Evolutionary conservation across 2,797 vertebrate species (phyloP).

Genomic region (Crypturellus tataupa): DNA sequence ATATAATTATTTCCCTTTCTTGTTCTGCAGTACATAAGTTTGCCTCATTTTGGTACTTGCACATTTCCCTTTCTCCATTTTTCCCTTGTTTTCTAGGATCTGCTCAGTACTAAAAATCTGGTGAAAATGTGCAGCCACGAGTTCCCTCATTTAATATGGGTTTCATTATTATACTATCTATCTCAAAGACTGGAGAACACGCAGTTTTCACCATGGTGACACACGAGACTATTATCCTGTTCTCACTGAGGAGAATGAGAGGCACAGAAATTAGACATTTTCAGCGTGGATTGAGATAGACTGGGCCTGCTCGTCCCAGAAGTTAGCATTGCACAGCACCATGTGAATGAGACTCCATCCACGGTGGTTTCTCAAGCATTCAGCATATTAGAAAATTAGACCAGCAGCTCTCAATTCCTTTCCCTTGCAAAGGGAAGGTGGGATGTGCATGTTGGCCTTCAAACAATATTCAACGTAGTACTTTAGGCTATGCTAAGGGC

Average conservation of each 20-base stretch:
- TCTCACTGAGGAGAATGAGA: neutral
- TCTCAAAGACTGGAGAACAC: slow-evolving; percentile 3
- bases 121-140: slow-evolving; percentile 9
- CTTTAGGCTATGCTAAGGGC: neutral
- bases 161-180: slow-evolving; percentile 37
- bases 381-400: neutral
- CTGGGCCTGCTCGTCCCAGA: neutral
- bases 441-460: neutral
- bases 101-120: neutral
- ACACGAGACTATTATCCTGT: neutral
- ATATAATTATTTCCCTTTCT: neutral
- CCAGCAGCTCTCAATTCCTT: neutral
- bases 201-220: neutral
- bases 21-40: neutral
- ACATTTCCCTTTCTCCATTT: neutral
- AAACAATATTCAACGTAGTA: neutral
- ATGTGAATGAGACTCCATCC: neutral
- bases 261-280: neutral
- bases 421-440: neutral
- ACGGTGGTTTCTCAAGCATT: accelerated
- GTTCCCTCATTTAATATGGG: neutral
- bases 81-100: neutral
- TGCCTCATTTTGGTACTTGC: neutral
- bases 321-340: neutral
- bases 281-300: neutral